Base-by-base conservation (phyloP, 2,888 invertebrate species). In the Chelonus formosanus region DNA sequence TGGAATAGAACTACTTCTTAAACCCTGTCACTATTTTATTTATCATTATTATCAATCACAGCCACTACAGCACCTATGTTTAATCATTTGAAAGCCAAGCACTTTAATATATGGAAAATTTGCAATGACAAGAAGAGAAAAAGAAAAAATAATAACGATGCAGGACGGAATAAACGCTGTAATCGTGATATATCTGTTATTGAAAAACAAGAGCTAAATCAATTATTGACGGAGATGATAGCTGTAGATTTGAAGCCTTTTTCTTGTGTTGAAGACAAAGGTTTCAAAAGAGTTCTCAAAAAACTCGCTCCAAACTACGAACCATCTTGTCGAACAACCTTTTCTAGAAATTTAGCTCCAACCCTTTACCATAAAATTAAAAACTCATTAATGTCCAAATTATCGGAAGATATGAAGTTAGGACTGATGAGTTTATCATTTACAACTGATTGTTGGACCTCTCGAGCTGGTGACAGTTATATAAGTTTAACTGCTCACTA, bases 371-470 rank as follows among this genome's bases (percentile, higher is more conserved):
- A 59, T 10, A 10, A 43, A 53, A 53, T 44, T 6, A 59, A 53
- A 53, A 32, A 52, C 7, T 31, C 34, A 48, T 40, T 55, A 5
- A 62, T 44, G 43, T 40, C 55, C 5, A 20, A 62, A 35, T 43
- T 61, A 34, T 52, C 35, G 6, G 31, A 50, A 5, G 52, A 66
- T 62, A 10, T 66, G 10, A 43, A 7, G 3, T 7, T 7, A 4
- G 62, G 57, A 8, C 44, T 57, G 32, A 52, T 35, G 56, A 61
- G 66, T 47, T 44, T 52, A 48, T 66, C 36, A 20, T 66, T 66
- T 31, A 66, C 62, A 4, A 61, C 66, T 6, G 56, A 62, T 55
- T 66, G 52, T 32, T 66, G 61, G 56, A 56, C 10, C 3, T 66
- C 57, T 6, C 5, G 62, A 3, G 43, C 40, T n/a, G 7, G 47